Evolutionary conservation across 2,797 vertebrate species (phyloP), one percentile per base, ranked within the genome.

Genomic region (Epinephelus coioides): DNA sequence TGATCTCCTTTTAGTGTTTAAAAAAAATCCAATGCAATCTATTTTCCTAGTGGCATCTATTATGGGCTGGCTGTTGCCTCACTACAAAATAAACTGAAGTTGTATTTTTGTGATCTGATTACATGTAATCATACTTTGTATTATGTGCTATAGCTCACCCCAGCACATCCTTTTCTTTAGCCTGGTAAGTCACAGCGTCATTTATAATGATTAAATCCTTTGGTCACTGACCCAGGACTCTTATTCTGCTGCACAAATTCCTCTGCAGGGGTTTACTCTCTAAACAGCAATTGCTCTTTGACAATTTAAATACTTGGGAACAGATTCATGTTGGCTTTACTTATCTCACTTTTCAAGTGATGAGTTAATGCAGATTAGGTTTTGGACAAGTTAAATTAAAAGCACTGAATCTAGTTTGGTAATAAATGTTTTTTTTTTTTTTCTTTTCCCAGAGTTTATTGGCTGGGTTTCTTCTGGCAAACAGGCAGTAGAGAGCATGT

Each of bases 161-260:
- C 27, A 73, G 60, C 27, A 53, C 38, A 69, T 76, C 13, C 0
- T 60, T 70, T 49, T 65, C 49, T 63, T 69, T 54, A 56, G 17
- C 30, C 73, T 13, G 6, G 11, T 53, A 63, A 83, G 21, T 82
- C 78, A 75, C 54, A 34, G 55, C 6, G 2, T 82, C 71, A 69
- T 84, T 81, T 71, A 79, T 86, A 76, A 69, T 70, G 78, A 78
- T 81, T 72, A 75, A 77, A 83, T 80, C 40, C 46, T 74, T 34
- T 46, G 56, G 69, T 86, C 77, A 69, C 57, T 86, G 76, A 86
- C 65, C 67, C 81, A 55, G 57, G 68, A 69, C 62, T 79, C 49
- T 6, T 47, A 59, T 71, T 74, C 51, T 69, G 64, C 73, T 46
- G 69, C 53, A 80, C 49, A 78, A 54, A 77, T 73, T 59, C 68